Evolutionary conservation across 2,797 vertebrate species (phyloP).

Genomic region (Pempheris klunzingeri): DNA sequence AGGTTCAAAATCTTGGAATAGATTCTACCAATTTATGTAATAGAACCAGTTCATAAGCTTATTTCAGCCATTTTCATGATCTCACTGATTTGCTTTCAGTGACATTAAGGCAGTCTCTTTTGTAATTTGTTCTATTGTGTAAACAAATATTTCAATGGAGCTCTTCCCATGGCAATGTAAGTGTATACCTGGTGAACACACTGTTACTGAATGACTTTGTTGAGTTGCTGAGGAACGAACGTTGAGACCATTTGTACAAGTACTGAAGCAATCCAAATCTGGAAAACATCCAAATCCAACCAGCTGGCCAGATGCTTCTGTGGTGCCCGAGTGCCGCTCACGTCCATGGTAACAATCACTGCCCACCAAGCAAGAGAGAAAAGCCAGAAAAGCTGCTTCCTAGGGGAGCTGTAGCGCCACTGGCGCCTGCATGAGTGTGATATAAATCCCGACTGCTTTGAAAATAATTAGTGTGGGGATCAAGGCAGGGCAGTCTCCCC

Average conservation of each 20-base stretch:
- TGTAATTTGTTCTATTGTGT: neutral
- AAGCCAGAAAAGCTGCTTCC: slow-evolving; percentile 73
- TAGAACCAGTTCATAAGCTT: neutral
- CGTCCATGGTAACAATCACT: slow-evolving; percentile 68
- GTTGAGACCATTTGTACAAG: slow-evolving; percentile 35
- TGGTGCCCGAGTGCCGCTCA: slow-evolving; percentile 53
- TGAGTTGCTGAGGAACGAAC: slow-evolving; percentile 24
- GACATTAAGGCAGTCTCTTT: neutral
- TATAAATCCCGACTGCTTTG: slow-evolving; percentile 85
- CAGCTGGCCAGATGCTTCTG: slow-evolving; percentile 59
- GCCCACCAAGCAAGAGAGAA: slow-evolving; percentile 62
- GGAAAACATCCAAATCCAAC: slow-evolving; percentile 58
- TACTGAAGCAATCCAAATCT: slow-evolving; percentile 41
- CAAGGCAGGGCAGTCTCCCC: slow-evolving; percentile 81
- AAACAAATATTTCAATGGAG: slow-evolving; percentile 7
- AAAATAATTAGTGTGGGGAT: slow-evolving; percentile 87
- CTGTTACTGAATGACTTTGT: slow-evolving; percentile 21
- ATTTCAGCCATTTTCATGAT: neutral
- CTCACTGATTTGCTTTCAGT: neutral
- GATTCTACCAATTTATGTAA: neutral
- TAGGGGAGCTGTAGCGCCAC: slow-evolving; percentile 70
- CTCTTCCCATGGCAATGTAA: neutral
- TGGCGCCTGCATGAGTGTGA: slow-evolving; percentile 81
- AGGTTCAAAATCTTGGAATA: no score
- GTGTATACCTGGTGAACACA: neutral